Evolutionary conservation across 2,888 invertebrate genomes (phyloP).

Genomic region (Philereme vetulata): DNA sequence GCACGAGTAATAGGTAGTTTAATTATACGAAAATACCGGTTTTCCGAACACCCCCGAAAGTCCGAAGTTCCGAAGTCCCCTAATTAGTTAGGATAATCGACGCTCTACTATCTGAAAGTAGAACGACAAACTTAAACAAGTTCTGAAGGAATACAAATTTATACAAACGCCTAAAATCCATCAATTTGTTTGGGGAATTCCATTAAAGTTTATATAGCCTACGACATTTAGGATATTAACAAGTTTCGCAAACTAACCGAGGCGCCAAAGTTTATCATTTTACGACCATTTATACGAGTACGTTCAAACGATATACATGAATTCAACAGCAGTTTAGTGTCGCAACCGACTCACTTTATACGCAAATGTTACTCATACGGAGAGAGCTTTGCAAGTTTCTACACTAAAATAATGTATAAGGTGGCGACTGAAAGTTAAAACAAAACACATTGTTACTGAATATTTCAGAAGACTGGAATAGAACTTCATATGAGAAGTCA

Average conservation of each 20-base stretch:
- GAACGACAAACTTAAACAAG: no score
- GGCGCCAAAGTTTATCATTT: slow-evolving; percentile 60
- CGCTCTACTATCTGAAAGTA: no score
- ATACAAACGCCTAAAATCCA: no score
- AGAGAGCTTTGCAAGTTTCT: slow-evolving; percentile 25
- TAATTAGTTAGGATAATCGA: no score
- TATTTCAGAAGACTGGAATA: not conserved
- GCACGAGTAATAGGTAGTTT: no score
- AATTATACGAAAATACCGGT: no score
- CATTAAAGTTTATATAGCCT: slow-evolving; percentile 6
- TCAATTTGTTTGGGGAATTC: not conserved
- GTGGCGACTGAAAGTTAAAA: slow-evolving; percentile 7
- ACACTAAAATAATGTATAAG: slow-evolving; percentile 24
- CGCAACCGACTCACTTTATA: slow-evolving; percentile 36
- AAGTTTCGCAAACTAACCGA: slow-evolving; percentile 29
- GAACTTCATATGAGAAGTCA: no score
- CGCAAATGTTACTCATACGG: slow-evolving; percentile 35
- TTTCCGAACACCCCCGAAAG: no score
- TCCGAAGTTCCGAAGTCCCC: no score
- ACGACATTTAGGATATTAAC: slow-evolving; percentile 21
- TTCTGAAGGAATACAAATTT: no score
- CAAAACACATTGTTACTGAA: slow-evolving; percentile 1
- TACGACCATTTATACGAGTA: slow-evolving; percentile 50
- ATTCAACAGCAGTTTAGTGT: slow-evolving; percentile 44
- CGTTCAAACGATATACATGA: slow-evolving; percentile 47